Evolutionary conservation across 2,113 vertebrate species (phyloP).

Genomic region (Bujurquina vittata): DNA sequence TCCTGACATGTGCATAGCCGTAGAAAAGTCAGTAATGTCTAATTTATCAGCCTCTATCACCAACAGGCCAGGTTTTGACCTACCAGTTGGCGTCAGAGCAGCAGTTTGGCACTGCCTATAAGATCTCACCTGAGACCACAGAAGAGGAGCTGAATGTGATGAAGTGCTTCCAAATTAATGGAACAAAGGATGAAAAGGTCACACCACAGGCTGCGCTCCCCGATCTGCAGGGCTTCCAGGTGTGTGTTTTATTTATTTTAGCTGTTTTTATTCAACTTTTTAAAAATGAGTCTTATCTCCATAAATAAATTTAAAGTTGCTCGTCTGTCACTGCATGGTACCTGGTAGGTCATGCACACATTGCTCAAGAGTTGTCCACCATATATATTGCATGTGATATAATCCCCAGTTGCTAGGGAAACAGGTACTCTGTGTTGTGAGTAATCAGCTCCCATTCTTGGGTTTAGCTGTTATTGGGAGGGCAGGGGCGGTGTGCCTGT

Average conservation of each 20-base stretch:
- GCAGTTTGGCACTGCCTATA: constrained; percentile 77
- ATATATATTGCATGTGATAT: background rate
- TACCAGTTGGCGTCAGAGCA: constrained; percentile 77
- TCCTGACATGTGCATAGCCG: background rate
- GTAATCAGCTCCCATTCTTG: no score
- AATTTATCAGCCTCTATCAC: background rate
- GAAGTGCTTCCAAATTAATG: constrained; percentile 85
- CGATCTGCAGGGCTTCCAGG: constrained; percentile 79
- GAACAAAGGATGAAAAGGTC: constrained; percentile 78
- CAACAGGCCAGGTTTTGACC: constrained; percentile 81
- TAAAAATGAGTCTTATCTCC: background rate
- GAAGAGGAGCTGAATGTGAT: constrained; percentile 80
- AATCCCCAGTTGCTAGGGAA: background rate
- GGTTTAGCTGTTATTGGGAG: no score
- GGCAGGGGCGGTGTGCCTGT: no score
- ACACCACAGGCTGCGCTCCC: constrained; percentile 75
- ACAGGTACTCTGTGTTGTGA: background rate
- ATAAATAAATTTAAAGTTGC: background rate
- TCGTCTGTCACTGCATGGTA: no score
- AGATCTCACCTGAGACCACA: constrained; percentile 82
- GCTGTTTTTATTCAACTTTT: background rate
- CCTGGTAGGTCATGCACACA: background rate
- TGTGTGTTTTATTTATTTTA: background rate
- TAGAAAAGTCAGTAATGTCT: background rate
- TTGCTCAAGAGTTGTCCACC: background rate